Percentiles rank a stretch among this genome's conserved stretches.
Evolutionary conservation across 2,113 vertebrate genomes (phyloP).

Genomic region (Petrocephalus zakoni): DNA sequence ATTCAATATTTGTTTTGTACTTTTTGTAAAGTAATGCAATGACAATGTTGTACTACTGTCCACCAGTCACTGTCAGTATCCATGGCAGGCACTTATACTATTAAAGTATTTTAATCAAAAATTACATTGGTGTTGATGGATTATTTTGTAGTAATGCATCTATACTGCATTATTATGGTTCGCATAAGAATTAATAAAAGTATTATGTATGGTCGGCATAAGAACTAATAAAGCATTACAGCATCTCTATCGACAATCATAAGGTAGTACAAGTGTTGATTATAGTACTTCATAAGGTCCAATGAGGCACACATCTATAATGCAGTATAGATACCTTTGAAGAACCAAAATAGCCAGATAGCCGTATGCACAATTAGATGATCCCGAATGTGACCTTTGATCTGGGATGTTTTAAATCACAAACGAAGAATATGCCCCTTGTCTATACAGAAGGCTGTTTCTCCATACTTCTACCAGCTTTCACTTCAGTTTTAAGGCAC

Average conservation of each 20-base stretch:
- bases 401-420: no score
- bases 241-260: background rate
- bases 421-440: no score
- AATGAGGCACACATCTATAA: background rate
- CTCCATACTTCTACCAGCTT: no score
- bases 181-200: background rate
- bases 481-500: no score
- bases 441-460: no score
- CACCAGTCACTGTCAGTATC: constrained; percentile 39
- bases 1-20: constrained; percentile 19
- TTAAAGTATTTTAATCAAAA: constrained; percentile 56
- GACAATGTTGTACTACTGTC: constrained; percentile 25
- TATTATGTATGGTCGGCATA: background rate
- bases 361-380: no score
- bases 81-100: constrained; percentile 43
- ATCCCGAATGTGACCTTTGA: no score
- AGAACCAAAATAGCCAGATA: no score
- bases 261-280: background rate
- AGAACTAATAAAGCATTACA: background rate
- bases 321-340: background rate
- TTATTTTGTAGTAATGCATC: background rate
- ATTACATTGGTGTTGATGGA: constrained; percentile 2
- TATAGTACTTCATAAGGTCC: background rate
- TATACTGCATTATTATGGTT: background rate
- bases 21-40: constrained; percentile 32